These are phyloP conservation scores for Bucco capensis DNA, from an alignment of 2,113 vertebrate species.

Conservation along the genomic window DNA sequence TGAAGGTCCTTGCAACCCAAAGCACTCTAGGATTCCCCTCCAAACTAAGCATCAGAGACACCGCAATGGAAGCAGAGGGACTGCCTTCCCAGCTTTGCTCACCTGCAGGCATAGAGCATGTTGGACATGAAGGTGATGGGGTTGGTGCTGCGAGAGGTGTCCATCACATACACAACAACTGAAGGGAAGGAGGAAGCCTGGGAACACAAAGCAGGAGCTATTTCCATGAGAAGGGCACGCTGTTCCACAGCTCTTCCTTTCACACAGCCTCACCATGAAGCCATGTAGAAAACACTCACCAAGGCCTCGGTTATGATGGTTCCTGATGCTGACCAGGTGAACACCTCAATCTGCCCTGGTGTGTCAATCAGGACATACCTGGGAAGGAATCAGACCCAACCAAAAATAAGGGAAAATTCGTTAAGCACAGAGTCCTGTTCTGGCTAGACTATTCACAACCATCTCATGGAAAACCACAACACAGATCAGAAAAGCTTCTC, in stretches of 20 bases:
- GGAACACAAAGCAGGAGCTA: background rate
- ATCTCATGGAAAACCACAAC: background rate
- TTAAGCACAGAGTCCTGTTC: background rate
- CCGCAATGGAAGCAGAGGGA: background rate
- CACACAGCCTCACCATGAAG: background rate
- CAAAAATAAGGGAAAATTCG: background rate
- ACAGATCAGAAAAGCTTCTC: background rate
- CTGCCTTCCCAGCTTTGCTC: background rate
- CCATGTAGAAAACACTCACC: conserved; percentile 66
- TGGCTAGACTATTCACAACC: background rate
- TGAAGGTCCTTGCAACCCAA: background rate
- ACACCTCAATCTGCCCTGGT: conserved; percentile 96
- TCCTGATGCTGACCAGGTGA: conserved; percentile 98
- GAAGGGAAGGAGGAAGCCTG: conserved; percentile 95
- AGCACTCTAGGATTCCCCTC: background rate
- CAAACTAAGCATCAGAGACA: background rate
- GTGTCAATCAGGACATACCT: conserved; percentile 97
- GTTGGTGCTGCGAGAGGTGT: conserved; percentile 91
- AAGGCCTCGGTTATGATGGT: conserved; percentile 96
- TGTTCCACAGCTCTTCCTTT: background rate
- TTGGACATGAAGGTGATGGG: conserved; percentile 99
- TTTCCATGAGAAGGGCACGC: background rate
- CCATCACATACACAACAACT: conserved; percentile 95
- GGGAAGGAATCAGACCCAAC: background rate
- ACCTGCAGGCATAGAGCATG: conserved; percentile 99